Percentiles rank a stretch among this genome's conserved stretches.
These are phyloP conservation scores for Mylabris sibirica DNA, from an alignment of 2,888 invertebrate genomes.

Conservation along the genomic window DNA sequence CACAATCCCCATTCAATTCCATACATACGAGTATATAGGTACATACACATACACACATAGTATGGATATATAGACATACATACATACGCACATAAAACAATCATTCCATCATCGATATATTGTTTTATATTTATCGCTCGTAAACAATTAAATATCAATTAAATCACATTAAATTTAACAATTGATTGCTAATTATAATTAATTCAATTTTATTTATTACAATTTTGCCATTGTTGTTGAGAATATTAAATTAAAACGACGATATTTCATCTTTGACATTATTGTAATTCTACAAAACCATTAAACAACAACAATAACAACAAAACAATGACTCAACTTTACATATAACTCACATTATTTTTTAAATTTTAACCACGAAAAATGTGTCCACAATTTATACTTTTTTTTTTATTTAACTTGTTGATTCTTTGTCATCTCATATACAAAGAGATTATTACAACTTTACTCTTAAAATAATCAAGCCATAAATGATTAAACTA, in stretches of 20 bases:
- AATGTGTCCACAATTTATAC: neutral
- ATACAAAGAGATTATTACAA: slow-evolving; percentile 3
- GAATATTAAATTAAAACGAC: neutral
- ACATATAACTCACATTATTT: neutral
- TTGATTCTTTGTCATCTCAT: slow-evolving; percentile 7
- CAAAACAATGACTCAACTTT: neutral
- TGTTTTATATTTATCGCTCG: neutral
- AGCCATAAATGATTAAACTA: neutral
- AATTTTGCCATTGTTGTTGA: neutral
- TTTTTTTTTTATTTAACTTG: neutral
- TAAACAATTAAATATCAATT: slow-evolving; percentile 3
- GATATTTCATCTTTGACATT: neutral
- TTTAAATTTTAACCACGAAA: slow-evolving; percentile 5
- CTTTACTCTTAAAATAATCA: slow-evolving; percentile 1
- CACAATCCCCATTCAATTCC: slow-evolving; percentile 4
- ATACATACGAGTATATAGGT: too few relatives aligned
- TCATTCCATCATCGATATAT: neutral
- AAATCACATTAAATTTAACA: neutral
- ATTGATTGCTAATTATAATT: neutral
- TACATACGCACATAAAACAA: too few relatives aligned
- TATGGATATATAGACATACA: too few relatives aligned
- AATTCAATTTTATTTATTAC: neutral
- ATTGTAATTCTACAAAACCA: slow-evolving; percentile 3
- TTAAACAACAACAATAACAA: neutral
- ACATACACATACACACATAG: too few relatives aligned